Conservation (phyloP, 2,797 vertebrate species). For the Amniataba percoides region DNA sequence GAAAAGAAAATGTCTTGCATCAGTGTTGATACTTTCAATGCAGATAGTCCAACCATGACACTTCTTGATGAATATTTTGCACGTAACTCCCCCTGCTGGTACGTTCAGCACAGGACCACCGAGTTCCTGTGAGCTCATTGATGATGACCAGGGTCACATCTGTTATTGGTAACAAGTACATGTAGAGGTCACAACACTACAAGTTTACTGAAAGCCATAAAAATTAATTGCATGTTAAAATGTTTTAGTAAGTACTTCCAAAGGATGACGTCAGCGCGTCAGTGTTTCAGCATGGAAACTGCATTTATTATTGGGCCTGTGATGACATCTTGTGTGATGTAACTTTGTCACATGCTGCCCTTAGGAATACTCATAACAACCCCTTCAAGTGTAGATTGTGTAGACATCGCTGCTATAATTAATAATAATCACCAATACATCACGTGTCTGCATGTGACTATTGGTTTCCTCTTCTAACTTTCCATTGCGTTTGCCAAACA, state of each 20-base stretch:
- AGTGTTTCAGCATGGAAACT: not conserved
- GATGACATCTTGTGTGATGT: constrained; percentile 14
- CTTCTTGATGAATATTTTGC: not conserved
- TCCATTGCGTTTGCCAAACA: constrained; percentile 72
- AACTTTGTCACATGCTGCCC: constrained; percentile 43
- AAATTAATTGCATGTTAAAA: not conserved
- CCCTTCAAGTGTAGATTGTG: constrained; percentile 12
- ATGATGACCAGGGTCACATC: not conserved
- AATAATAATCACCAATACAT: constrained; percentile 22
- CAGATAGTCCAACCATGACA: not conserved
- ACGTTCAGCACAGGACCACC: not conserved
- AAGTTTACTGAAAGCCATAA: not conserved
- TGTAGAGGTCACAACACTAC: not conserved
- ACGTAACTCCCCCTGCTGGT: constrained; percentile 35
- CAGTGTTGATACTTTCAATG: too few species aligned
- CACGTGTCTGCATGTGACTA: constrained; percentile 26
- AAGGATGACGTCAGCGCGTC: not conserved
- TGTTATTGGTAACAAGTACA: not conserved
- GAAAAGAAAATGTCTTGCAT: not conserved
- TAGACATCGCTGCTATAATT: constrained; percentile 11
- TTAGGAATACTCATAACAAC: constrained; percentile 30
- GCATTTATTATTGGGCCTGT: not conserved
- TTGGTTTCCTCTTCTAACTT: constrained; percentile 55
- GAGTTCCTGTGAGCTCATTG: not conserved
- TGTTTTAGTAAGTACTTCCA: not conserved